Percentiles rank a stretch among this genome's conserved stretches.
Evolutionary conservation across 2,888 invertebrate genomes (phyloP).

Genomic region (Apotomis turbidana): DNA sequence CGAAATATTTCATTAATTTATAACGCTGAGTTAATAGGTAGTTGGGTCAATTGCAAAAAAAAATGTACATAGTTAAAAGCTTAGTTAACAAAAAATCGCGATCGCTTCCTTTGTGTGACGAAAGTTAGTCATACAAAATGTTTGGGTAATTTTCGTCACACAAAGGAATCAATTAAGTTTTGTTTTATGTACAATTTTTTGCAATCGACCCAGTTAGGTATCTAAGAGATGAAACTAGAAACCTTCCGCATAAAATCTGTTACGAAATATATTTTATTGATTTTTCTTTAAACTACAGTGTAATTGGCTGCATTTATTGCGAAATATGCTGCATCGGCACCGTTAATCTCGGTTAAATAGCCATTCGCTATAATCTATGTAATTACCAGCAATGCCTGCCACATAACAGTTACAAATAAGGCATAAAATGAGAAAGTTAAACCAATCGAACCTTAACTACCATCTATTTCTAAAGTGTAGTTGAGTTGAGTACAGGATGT

Average conservation of each 20-base stretch:
- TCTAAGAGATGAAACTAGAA: too few species aligned
- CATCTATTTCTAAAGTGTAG: conserved; percentile 28
- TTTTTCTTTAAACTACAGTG: not conserved
- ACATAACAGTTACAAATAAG: conserved; percentile 37
- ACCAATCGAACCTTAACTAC: conserved; percentile 28
- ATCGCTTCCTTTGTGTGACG: too few species aligned
- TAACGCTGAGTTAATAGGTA: too few species aligned
- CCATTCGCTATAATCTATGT: conserved; percentile 17
- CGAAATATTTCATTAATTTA: too few species aligned
- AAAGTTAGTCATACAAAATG: too few species aligned
- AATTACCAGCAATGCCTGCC: conserved; percentile 27
- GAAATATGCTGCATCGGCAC: not conserved
- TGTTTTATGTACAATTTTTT: too few species aligned
- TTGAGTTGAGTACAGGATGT: conserved; percentile 31
- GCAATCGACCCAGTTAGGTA: too few species aligned
- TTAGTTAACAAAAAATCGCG: too few species aligned
- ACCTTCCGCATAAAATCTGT: not conserved
- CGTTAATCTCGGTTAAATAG: conserved; percentile 15
- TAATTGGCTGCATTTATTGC: conserved; percentile 4
- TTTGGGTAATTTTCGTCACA: too few species aligned
- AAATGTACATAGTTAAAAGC: too few species aligned
- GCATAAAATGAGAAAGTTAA: conserved; percentile 40
- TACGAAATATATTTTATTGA: not conserved
- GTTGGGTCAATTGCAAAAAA: too few species aligned
- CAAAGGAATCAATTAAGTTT: too few species aligned